Conservation (phyloP, 1,140 invertebrate genomes). For the Alviniconcha marisindica region DNA sequence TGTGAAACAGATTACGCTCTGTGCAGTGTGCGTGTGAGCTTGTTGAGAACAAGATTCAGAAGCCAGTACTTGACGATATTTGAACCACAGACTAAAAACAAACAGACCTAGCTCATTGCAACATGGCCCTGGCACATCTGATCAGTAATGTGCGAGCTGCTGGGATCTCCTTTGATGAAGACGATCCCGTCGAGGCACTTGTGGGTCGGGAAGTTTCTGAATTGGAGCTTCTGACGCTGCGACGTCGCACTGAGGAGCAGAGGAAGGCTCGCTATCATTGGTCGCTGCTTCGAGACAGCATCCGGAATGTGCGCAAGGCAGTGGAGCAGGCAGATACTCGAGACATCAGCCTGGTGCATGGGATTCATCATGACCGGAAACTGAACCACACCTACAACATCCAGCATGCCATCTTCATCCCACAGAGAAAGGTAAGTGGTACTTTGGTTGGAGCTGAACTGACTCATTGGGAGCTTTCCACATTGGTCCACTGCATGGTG, state of each 20-base stretch:
- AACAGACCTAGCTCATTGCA: too few species aligned
- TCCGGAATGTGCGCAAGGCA: constrained; percentile 53
- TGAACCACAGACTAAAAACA: too few species aligned
- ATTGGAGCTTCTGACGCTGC: constrained; percentile 59
- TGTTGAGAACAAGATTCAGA: too few species aligned
- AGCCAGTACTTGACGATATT: too few species aligned
- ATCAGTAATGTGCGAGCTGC: constrained; percentile 4
- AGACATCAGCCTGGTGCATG: constrained; percentile 66
- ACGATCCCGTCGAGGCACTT: neutral
- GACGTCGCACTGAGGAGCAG: constrained; percentile 53
- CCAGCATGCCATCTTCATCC: constrained; percentile 63
- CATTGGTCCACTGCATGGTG: neutral
- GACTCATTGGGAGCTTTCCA: neutral
- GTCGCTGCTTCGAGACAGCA: constrained; percentile 64
- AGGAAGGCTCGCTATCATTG: constrained; percentile 63
- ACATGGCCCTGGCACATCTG: constrained; percentile 20
- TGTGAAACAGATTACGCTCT: too few species aligned
- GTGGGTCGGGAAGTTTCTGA: constrained; percentile 40
- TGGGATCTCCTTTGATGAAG: neutral
- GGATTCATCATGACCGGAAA: constrained; percentile 69
- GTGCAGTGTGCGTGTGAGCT: too few species aligned
- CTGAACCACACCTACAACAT: constrained; percentile 62
- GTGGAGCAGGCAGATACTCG: constrained; percentile 63
- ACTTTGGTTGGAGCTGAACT: too few species aligned
- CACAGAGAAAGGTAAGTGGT: constrained; percentile 60